Evolutionary conservation across 2,797 vertebrate species (phyloP), one percentile per base, ranked within the genome.

Genomic region (Okamejei kenojei): DNA sequence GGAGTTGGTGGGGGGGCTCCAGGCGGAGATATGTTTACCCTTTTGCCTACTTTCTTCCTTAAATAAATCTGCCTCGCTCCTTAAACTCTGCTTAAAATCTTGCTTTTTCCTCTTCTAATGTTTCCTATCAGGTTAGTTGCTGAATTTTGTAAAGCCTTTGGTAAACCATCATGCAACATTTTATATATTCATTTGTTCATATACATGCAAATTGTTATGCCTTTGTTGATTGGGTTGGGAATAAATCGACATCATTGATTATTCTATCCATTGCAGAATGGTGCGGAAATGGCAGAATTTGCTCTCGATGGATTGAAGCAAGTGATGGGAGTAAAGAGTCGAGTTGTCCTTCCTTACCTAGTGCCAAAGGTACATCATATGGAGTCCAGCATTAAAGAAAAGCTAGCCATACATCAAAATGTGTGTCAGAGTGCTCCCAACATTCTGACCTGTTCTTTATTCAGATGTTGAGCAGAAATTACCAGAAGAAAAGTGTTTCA

Each of bases 301-400:
- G 99, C 99, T 92, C 95, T 99, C 96, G 99, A 99, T 4, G 99
- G 99, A 77, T 96, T 99, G 93, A 99, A 99, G 95, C 99, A 99
- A 94, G 99, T 99, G 93, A 99, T 99, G 99, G 98, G 98, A 6
- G 98, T 99, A 93, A 99, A 99, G 96, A 99, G 99, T 95, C 98
- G 98, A 32, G 99, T 99, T 78, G 99, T 99, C 94, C 96, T 99
- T 94, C 99, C 99, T 82, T 99, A 99, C 94, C 95, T 99, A 93
- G 98, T 99, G 94, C 99, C 99, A 93, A 99, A 99, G 97, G 99
- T 99, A 95, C 76, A 93, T 11, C 38, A 7, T 7, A 21, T 13
- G 0, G 1, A 38, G 71, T 3, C 1, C 13, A 54, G 0, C 61
- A 90, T 19, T 35, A 26, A 29, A 15, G n/a, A 45, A 74, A 74